These are phyloP conservation scores for Tragelaphus buxtoni DNA, from an alignment of 2,113 vertebrate genomes.

Conservation along the genomic window DNA sequence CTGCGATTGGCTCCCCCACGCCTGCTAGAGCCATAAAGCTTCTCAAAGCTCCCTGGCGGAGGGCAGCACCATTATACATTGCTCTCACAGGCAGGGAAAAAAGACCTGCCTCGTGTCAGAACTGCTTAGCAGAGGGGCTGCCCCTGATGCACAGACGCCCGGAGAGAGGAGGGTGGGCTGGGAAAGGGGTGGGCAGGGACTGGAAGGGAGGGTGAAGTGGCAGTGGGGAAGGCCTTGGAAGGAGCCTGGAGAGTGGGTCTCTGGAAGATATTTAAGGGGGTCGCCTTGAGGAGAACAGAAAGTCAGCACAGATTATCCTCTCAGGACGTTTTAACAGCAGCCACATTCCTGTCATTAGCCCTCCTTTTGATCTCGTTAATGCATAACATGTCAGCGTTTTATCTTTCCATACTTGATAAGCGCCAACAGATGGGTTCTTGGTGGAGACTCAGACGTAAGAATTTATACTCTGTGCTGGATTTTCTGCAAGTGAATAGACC, in stretches of 20 bases:
- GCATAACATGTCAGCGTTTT: neutral
- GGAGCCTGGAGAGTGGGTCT: neutral
- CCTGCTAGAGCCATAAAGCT: slow-evolving; percentile 83
- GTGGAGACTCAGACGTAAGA: neutral
- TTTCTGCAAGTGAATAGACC: neutral
- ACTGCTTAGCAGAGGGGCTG: neutral
- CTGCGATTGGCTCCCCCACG: slow-evolving; percentile 84
- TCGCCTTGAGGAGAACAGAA: neutral
- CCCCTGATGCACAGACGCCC: neutral
- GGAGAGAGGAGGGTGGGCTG: neutral
- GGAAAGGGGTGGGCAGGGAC: neutral
- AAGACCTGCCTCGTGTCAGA: slow-evolving; percentile 65
- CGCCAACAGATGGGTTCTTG: slow-evolving; percentile 16
- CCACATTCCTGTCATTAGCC: slow-evolving; percentile 39
- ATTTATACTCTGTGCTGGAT: neutral
- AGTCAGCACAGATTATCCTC: neutral
- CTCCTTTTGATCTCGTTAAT: slow-evolving; percentile 55
- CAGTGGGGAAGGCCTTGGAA: accelerated
- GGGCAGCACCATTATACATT: slow-evolving; percentile 82
- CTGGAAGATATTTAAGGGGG: slow-evolving; percentile 5
- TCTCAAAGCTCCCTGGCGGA: slow-evolving; percentile 81
- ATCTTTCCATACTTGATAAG: slow-evolving; percentile 30
- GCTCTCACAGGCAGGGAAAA: slow-evolving; percentile 72
- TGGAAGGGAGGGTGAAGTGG: neutral
- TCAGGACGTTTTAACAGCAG: slow-evolving; percentile 8